phyloP scores from a whole-genome alignment of 2,888 invertebrate species.

The Trisateles emortualis region DNA sequence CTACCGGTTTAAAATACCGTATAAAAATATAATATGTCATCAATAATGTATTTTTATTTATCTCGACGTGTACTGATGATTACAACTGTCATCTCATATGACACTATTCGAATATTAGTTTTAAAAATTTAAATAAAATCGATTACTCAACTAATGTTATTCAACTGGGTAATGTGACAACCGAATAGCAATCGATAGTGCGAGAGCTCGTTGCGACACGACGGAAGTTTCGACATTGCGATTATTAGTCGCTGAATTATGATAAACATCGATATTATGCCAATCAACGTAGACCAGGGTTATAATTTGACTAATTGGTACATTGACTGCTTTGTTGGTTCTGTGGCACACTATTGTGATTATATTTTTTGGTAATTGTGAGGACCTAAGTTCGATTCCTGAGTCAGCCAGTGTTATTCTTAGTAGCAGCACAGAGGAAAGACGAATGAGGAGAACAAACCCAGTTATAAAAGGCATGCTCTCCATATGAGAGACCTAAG shows the following conservation, averaged over 20 bases:
- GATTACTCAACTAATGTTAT: conserved; percentile 78
- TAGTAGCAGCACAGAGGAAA: too few species aligned
- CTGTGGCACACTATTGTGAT: too few species aligned
- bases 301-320: conserved; percentile 54
- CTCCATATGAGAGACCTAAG: too few species aligned
- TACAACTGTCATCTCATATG: conserved; percentile 52
- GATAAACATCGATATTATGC: conserved; percentile 65
- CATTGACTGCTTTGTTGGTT: conserved; percentile 49
- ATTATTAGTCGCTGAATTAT: conserved; percentile 69
- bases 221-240: conserved; percentile 77
- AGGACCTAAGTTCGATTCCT: too few species aligned
- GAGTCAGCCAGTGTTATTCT: too few species aligned
- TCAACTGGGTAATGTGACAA: conserved; percentile 75
- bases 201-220: conserved; percentile 68
- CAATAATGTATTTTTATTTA: conserved; percentile 21
- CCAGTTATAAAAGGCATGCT: too few species aligned
- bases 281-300: conserved; percentile 60
- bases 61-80: conserved; percentile 47
- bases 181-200: conserved; percentile 70
- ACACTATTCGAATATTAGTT: conserved; percentile 42
- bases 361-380: too few species aligned
- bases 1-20: conserved; percentile 13
- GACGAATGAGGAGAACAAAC: too few species aligned
- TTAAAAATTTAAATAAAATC: conserved; percentile 44
- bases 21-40: conserved; percentile 29